Evolutionary conservation across 2,888 invertebrate genomes (phyloP).

Genomic region (Polydesmus complanatus): DNA sequence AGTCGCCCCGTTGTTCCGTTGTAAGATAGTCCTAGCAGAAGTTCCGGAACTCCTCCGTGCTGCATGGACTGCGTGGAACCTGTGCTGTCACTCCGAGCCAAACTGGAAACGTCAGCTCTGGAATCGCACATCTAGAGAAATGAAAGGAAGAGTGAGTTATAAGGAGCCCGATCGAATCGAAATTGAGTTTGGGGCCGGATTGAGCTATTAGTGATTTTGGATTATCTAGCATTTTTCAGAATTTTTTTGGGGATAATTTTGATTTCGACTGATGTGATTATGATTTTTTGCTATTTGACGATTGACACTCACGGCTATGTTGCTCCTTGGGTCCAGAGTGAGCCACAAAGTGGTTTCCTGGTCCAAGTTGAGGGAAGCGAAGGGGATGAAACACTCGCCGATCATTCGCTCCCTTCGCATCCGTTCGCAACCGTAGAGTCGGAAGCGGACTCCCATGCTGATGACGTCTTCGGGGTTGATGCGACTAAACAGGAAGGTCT

Average conservation of each 20-base stretch:
- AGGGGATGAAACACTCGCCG: slow-evolving; percentile 79
- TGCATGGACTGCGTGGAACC: slow-evolving; percentile 78
- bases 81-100: slow-evolving; percentile 82
- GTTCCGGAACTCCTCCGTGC: slow-evolving; percentile 73
- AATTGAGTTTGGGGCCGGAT: no score
- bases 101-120: slow-evolving; percentile 49
- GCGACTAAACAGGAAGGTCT: slow-evolving; percentile 76
- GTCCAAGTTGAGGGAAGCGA: slow-evolving; percentile 76
- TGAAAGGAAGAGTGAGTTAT: not conserved
- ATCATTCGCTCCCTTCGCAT: slow-evolving; percentile 83
- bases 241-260: not conserved
- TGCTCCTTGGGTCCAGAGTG: slow-evolving; percentile 48
- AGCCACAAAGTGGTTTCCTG: slow-evolving; percentile 82
- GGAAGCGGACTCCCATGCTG: slow-evolving; percentile 75
- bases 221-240: not conserved
- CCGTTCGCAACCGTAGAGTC: slow-evolving; percentile 81
- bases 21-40: slow-evolving; percentile 76
- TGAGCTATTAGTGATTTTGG: not conserved
- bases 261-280: no score
- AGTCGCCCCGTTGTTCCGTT: slow-evolving; percentile 85
- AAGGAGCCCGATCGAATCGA: no score
- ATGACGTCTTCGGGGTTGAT: slow-evolving; percentile 90
- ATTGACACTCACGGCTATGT: slow-evolving; percentile 23
- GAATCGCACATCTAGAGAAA: slow-evolving; percentile 33
- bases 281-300: no score